Percentiles rank a stretch among this genome's conserved stretches.
Evolutionary conservation across 2,888 invertebrate species (phyloP).

Genomic region (Pyrgus malvae): DNA sequence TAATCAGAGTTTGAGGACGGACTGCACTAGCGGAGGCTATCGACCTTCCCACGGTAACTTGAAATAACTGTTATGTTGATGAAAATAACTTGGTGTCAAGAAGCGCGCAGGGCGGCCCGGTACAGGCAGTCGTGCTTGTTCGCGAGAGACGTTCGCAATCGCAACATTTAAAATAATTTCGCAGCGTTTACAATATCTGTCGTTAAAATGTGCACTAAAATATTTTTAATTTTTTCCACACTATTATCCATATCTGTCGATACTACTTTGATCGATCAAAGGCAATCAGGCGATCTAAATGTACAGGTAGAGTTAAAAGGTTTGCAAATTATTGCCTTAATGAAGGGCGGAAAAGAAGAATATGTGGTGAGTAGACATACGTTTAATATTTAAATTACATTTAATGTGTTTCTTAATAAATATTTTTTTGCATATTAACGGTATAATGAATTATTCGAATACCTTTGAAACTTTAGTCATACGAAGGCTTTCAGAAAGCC

Average conservation of each 20-base stretch:
- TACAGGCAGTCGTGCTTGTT: constrained; percentile 56
- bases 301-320: constrained; percentile 90
- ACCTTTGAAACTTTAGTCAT: too few relatives aligned
- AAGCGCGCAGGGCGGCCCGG: constrained; percentile 56
- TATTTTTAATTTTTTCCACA: constrained; percentile 37
- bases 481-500: too few relatives aligned
- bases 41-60: constrained; percentile 77
- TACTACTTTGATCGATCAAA: constrained; percentile 82
- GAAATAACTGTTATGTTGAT: constrained; percentile 77
- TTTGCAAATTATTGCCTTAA: constrained; percentile 86
- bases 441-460: too few relatives aligned
- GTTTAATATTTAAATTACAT: not conserved
- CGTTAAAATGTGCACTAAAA: constrained; percentile 33
- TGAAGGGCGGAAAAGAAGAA: constrained; percentile 83
- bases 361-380: constrained; percentile 74
- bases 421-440: too few relatives aligned
- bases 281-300: constrained; percentile 90
- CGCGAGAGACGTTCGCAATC: constrained; percentile 55
- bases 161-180: constrained; percentile 27
- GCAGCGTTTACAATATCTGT: not conserved
- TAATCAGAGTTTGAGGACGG: constrained; percentile 56
- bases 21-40: constrained; percentile 71
- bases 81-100: constrained; percentile 72
- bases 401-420: too few relatives aligned
- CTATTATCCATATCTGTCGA: constrained; percentile 43